Evolutionary conservation across 2,797 vertebrate genomes (phyloP), one percentile per base, ranked within the genome.

Genomic region (Eospalax fontanierii): DNA sequence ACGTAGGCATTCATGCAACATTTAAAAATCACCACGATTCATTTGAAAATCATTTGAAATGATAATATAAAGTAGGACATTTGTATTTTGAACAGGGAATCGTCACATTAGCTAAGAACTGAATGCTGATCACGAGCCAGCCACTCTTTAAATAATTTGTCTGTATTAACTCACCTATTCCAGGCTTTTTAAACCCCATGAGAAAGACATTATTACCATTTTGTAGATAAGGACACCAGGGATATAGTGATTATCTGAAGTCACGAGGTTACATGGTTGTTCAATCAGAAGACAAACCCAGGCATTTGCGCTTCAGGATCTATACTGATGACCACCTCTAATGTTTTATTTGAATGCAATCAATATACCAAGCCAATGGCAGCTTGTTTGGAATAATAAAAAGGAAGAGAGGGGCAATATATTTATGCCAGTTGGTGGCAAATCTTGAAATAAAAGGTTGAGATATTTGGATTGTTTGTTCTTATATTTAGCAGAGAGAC

Each of bases 21-120:
- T 88, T 95, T 93, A 71, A 96, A 94, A 95, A 78, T 84, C 40
- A 93, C 85, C 43, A 54, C 35, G 26, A 84, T 38, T 79, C 81
- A 88, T 93, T 93, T 93, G 73, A 87, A 95, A 95, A 80, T 89
- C 43, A 59, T 89, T 91, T 94, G 73, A 96, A 95, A 71, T 88
- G 66, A 65, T 92, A 54, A 80, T 88, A 46, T 89, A 94, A 87
- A 87, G 11, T 76, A 86, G 21, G 35, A 8, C 68, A 88, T 82
- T 93, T 93, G 46, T 94, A 66, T 91, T 96, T 94, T 93, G 75
- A 95, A 93, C 86, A 82, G n/a, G 71, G 35, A 95, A 76, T 68
- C 76, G 75, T 63, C 87, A 89, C 83, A 92, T 93, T 96, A 93
- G 59, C 43, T 89, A 46, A 92, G 84, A 93, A 40, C 7, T 30